phyloP scores from a whole-genome alignment of 2,888 invertebrate genomes.

The Iselma pallidipennis region DNA sequence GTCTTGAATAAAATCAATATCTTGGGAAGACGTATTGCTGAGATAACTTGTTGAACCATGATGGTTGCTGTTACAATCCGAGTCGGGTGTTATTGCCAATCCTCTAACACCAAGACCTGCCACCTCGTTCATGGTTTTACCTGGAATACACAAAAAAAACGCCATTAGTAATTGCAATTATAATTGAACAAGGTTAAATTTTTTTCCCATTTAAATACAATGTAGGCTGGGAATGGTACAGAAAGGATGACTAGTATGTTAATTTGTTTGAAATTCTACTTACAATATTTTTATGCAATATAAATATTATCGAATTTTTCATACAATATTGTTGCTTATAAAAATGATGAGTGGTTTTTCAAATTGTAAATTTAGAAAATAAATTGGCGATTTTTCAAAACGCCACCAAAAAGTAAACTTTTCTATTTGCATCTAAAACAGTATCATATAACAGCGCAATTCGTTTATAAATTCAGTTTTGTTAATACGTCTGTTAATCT shows the following conservation, averaged over 20 bases:
- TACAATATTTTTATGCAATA: no score
- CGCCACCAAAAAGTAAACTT: neutral
- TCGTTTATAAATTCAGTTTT: no score
- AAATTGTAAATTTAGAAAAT: neutral
- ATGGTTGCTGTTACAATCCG: conserved; percentile 63
- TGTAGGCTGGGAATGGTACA: neutral
- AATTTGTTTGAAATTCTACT: no score
- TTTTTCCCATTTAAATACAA: neutral
- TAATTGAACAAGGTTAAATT: neutral
- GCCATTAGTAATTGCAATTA: conserved; percentile 7
- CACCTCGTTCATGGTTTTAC: conserved; percentile 55
- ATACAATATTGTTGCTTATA: no score
- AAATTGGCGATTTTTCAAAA: neutral
- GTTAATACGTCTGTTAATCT: no score
- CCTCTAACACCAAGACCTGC: conserved; percentile 47
- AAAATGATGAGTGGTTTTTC: no score
- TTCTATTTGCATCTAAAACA: no score
- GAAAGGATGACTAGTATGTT: no score
- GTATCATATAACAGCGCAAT: no score
- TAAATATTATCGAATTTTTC: no score
- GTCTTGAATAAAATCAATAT: conserved; percentile 76
- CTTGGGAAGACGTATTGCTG: conserved; percentile 61
- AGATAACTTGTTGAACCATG: conserved; percentile 52
- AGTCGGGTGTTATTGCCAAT: conserved; percentile 56
- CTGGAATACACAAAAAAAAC: conserved; percentile 39